Evolutionary conservation across 2,888 invertebrate species (phyloP).

Genomic region (Lysandra bellargus): DNA sequence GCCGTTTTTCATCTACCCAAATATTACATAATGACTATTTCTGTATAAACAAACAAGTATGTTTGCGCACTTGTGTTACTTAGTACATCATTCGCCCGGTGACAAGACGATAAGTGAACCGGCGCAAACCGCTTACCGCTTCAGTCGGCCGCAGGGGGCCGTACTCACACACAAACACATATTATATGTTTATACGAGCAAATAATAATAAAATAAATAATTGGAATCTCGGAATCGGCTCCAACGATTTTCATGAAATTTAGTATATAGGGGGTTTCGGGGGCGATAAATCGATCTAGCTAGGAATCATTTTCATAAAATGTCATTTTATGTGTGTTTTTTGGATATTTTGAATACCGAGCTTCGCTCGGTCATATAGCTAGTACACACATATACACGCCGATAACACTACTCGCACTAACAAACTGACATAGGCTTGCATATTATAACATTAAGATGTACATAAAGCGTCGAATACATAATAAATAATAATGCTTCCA

Average conservation of each 20-base stretch:
- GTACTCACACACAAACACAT: constrained; percentile 45
- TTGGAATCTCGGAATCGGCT: too few species aligned
- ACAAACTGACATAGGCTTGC: constrained; percentile 45
- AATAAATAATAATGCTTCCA: too few species aligned
- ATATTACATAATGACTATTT: constrained; percentile 49
- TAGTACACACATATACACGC: constrained; percentile 39
- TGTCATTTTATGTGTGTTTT: too few species aligned
- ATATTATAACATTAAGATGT: background rate
- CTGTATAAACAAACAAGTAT: constrained; percentile 34
- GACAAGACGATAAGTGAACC: constrained; percentile 69
- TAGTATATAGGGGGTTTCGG: too few species aligned
- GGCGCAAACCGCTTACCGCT: constrained; percentile 64
- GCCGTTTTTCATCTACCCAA: constrained; percentile 28
- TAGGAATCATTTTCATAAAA: too few species aligned
- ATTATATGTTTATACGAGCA: too few species aligned
- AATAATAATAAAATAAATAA: too few species aligned
- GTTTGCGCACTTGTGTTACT: constrained; percentile 37
- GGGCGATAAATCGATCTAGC: too few species aligned
- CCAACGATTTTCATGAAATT: too few species aligned
- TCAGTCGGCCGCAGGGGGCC: constrained; percentile 73
- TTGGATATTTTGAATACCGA: too few species aligned
- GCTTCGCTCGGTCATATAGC: too few species aligned
- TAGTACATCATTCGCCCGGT: constrained; percentile 43
- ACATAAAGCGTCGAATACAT: background rate
- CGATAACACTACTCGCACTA: constrained; percentile 58